A percentile compares a stretch with the other conserved stretches of the same genome.
Evolutionary conservation across 1,140 invertebrate species (phyloP).

Genomic region (Stegodyphus mimosarum): DNA sequence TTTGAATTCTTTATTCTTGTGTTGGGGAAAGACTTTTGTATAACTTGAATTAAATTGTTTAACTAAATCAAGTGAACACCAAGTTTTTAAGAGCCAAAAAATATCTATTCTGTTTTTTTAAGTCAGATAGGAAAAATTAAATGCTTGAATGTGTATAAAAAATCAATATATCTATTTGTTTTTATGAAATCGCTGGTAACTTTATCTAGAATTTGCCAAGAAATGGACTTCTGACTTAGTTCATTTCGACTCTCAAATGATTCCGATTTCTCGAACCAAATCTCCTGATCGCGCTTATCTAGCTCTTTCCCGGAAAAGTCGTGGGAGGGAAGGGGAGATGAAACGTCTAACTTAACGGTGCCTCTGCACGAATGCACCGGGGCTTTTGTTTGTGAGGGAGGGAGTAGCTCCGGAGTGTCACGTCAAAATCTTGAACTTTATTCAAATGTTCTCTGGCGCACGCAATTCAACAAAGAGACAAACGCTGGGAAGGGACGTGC

Average conservation of each 20-base stretch:
- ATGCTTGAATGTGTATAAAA: too few relatives aligned
- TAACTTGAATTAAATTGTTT: too few relatives aligned
- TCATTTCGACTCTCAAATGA: neutral
- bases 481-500: neutral
- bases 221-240: too few relatives aligned
- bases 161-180: too few relatives aligned
- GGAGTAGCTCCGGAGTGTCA: neutral
- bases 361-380: slow-evolving; percentile 28
- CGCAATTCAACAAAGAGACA: slow-evolving; percentile 19
- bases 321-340: neutral
- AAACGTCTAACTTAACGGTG: slow-evolving; percentile 44
- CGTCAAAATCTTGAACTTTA: slow-evolving; percentile 49
- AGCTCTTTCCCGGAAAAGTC: neutral
- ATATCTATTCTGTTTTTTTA: too few relatives aligned
- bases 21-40: too few relatives aligned
- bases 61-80: too few relatives aligned
- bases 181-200: too few relatives aligned
- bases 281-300: slow-evolving; percentile 25
- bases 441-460: slow-evolving; percentile 17
- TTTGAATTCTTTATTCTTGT: too few relatives aligned
- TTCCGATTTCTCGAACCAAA: slow-evolving; percentile 29
- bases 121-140: too few relatives aligned
- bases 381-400: slow-evolving; percentile 3
- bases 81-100: too few relatives aligned
- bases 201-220: too few relatives aligned